Evolutionary conservation across 2,113 vertebrate species (phyloP).

Genomic region (Ictalurus furcatus): DNA sequence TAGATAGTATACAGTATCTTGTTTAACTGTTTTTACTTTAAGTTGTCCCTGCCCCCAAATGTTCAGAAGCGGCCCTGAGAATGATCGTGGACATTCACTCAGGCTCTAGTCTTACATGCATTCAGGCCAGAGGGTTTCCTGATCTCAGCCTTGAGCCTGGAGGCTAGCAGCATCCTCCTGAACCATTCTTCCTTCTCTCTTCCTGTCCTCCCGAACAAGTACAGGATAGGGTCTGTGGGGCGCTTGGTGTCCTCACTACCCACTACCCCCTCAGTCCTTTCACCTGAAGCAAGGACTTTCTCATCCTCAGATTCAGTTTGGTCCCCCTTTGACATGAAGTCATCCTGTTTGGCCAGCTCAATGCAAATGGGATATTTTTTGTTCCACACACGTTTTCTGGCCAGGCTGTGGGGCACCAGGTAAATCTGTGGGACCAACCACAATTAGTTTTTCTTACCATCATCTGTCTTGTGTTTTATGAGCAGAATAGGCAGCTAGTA

Average conservation of each 20-base stretch:
- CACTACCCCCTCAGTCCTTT: conserved; percentile 69
- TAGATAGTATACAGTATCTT: neutral
- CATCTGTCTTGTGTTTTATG: neutral
- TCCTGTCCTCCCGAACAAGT: conserved; percentile 94
- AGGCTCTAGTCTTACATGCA: conserved; percentile 81
- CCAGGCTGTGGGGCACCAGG: conserved; percentile 91
- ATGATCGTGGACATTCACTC: neutral
- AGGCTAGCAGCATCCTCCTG: conserved; percentile 84
- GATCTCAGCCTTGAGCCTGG: conserved; percentile 79
- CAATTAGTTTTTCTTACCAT: neutral
- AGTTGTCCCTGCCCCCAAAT: neutral
- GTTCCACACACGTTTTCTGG: conserved; percentile 96
- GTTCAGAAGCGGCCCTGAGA: neutral
- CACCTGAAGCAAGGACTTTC: conserved; percentile 62
- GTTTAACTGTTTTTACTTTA: neutral
- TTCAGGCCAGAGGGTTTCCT: conserved; percentile 72
- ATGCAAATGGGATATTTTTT: conserved; percentile 98
- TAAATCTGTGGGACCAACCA: conserved; percentile 77
- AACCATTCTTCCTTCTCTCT: conserved; percentile 99
- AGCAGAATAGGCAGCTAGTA: neutral
- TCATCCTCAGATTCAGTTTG: conserved; percentile 75
- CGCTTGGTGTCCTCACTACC: conserved; percentile 79
- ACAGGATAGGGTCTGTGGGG: conserved; percentile 80
- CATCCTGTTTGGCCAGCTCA: conserved; percentile 90
- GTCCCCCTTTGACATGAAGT: conserved; percentile 93